Evolutionary conservation across 2,113 vertebrate genomes (phyloP).

Genomic region (Anhinga anhinga): DNA sequence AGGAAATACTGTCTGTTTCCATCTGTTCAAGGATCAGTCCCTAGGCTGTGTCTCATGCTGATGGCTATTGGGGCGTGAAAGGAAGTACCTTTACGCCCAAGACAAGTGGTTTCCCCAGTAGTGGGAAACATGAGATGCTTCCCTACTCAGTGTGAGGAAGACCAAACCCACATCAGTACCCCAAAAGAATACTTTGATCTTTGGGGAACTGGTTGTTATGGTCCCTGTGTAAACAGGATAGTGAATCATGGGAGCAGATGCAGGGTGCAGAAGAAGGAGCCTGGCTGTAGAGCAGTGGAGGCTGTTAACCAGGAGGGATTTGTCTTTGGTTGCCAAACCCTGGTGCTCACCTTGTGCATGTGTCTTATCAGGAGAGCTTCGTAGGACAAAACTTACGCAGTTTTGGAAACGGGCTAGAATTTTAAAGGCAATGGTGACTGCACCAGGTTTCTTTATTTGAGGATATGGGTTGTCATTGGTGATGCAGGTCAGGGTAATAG

Average conservation of each 20-base stretch:
- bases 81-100: background rate
- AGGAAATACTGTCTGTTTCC: background rate
- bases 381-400: background rate
- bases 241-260: background rate
- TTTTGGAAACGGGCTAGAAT: background rate
- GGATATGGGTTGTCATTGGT: background rate
- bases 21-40: background rate
- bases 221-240: background rate
- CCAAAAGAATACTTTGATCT: background rate
- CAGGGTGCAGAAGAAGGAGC: background rate
- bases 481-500: background rate
- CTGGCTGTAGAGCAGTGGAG: background rate
- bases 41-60: background rate
- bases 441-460: background rate
- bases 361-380: background rate
- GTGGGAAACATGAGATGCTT: background rate
- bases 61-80: background rate
- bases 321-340: background rate
- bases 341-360: background rate
- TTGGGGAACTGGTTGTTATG: background rate
- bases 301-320: background rate
- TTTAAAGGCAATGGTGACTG: background rate
- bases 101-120: background rate
- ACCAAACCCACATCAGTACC: background rate
- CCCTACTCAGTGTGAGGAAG: background rate